phyloP scores from a whole-genome alignment of 2,888 invertebrate genomes.

The Sinelater perroti region DNA sequence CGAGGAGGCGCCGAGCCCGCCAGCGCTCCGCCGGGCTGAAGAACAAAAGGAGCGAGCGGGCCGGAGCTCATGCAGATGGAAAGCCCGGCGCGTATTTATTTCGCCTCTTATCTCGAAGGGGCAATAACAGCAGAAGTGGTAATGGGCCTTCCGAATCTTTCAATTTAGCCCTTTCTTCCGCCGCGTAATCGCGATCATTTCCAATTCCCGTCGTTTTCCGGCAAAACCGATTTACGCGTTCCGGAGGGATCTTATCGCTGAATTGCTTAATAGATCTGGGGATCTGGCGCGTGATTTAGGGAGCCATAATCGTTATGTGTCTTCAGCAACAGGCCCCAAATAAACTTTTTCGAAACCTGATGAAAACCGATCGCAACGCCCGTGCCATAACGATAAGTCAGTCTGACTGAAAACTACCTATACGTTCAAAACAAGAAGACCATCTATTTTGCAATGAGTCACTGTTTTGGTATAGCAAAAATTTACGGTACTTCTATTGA shows the following conservation, averaged over 20 bases:
- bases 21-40: no score
- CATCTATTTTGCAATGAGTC: no score
- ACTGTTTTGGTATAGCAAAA: no score
- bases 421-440: no score
- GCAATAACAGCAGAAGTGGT: conserved; percentile 36
- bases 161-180: conserved; percentile 55
- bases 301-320: conserved; percentile 22
- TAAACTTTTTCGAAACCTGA: no score
- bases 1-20: no score
- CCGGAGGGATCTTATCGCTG: conserved; percentile 49
- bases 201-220: conserved; percentile 58
- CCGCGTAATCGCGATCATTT: conserved; percentile 56
- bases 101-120: conserved; percentile 30
- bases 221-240: conserved; percentile 56
- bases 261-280: conserved; percentile 49
- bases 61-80: no score
- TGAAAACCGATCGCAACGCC: no score
- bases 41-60: no score
- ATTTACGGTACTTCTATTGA: no score
- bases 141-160: conserved; percentile 48
- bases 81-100: conserved; percentile 35
- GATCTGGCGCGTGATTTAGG: conserved; percentile 30
- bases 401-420: no score
- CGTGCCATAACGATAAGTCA: no score
- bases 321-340: conserved; percentile 20